Evolutionary conservation across 2,888 invertebrate genomes (phyloP).

Genomic region (Petrophora chlorosata): DNA sequence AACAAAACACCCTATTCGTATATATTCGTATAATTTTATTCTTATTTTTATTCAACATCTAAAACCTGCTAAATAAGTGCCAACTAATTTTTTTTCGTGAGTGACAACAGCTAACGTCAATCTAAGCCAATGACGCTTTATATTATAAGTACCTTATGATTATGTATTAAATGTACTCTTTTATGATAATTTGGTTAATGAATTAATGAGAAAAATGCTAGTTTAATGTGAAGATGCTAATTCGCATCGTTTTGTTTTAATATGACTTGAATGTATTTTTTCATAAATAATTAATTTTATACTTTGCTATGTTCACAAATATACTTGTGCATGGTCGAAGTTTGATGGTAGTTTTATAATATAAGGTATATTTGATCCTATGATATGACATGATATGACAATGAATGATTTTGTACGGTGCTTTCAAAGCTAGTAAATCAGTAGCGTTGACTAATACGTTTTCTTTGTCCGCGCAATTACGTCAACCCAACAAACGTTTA

Average conservation of each 20-base stretch:
- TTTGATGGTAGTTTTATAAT: slow-evolving; percentile 80
- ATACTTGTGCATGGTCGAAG: slow-evolving; percentile 39
- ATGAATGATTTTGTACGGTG: slow-evolving; percentile 76
- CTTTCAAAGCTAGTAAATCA: slow-evolving; percentile 43
- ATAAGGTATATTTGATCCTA: slow-evolving; percentile 56
- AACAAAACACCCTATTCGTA: slow-evolving; percentile 28
- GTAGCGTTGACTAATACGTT: slow-evolving; percentile 4
- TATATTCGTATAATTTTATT: slow-evolving; percentile 23
- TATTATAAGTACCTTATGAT: slow-evolving; percentile 23
- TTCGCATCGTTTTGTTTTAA: too few species aligned
- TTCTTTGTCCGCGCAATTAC: background rate
- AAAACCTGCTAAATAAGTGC: slow-evolving; percentile 70
- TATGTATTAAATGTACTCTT: slow-evolving; percentile 18
- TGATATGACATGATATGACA: slow-evolving; percentile 65
- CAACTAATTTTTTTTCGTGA: slow-evolving; percentile 63
- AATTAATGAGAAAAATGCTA: too few species aligned
- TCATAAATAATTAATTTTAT: background rate
- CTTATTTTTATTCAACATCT: slow-evolving; percentile 55
- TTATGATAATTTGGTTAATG: slow-evolving; percentile 9
- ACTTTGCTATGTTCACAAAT: slow-evolving; percentile 8
- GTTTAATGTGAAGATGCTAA: too few species aligned
- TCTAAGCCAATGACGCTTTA: slow-evolving; percentile 53
- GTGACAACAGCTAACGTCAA: slow-evolving; percentile 66
- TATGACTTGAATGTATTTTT: too few species aligned
- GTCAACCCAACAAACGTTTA: slow-evolving; percentile 21